A percentile compares a stretch with the other conserved stretches of the same genome.
Conservation (phyloP, 2,113 vertebrate genomes). For the Percina caprodes region DNA sequence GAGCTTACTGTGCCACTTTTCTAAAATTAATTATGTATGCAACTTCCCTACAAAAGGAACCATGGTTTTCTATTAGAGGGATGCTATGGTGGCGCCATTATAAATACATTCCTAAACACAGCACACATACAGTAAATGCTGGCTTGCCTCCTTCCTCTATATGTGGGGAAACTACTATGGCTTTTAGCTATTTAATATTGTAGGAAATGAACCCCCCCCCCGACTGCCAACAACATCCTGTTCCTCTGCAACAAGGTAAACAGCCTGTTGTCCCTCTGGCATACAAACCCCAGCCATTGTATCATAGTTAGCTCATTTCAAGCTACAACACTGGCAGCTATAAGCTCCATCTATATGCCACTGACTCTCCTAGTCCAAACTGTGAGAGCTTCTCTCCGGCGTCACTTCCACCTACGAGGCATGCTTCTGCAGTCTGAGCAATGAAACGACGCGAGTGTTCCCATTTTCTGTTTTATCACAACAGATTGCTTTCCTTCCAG, state of each 20-base stretch:
- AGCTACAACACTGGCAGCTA: slow-evolving; percentile 53
- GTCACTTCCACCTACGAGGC: slow-evolving; percentile 44
- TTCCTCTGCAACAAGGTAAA: slow-evolving; percentile 67
- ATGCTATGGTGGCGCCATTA: slow-evolving; percentile 42
- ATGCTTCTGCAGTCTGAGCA: slow-evolving; percentile 50
- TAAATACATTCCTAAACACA: slow-evolving; percentile 53
- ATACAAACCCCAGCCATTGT: slow-evolving; percentile 45
- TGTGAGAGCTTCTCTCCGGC: slow-evolving; percentile 32
- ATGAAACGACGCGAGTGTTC: slow-evolving; percentile 46
- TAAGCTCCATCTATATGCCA: slow-evolving; percentile 40
- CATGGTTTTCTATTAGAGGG: slow-evolving; percentile 40
- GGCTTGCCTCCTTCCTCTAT: slow-evolving; percentile 27
- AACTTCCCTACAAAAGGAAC: slow-evolving; percentile 28
- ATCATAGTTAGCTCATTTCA: slow-evolving; percentile 59
- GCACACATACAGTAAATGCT: slow-evolving; percentile 27
- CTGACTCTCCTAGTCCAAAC: slow-evolving; percentile 50
- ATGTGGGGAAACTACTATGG: slow-evolving; percentile 37
- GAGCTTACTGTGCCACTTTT: slow-evolving; percentile 35
- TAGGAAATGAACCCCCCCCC: slow-evolving; percentile 57
- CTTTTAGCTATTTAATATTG: slow-evolving; percentile 62
- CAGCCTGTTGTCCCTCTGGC: slow-evolving; percentile 65
- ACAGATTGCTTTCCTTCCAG: slow-evolving; percentile 58
- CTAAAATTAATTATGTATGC: slow-evolving; percentile 62
- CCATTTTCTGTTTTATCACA: slow-evolving; percentile 60
- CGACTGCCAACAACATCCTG: slow-evolving; percentile 56